Evolutionary conservation across 2,113 vertebrate species (phyloP), one percentile per base, ranked within the genome.

Genomic region (Phrynosoma platyrhinos): DNA sequence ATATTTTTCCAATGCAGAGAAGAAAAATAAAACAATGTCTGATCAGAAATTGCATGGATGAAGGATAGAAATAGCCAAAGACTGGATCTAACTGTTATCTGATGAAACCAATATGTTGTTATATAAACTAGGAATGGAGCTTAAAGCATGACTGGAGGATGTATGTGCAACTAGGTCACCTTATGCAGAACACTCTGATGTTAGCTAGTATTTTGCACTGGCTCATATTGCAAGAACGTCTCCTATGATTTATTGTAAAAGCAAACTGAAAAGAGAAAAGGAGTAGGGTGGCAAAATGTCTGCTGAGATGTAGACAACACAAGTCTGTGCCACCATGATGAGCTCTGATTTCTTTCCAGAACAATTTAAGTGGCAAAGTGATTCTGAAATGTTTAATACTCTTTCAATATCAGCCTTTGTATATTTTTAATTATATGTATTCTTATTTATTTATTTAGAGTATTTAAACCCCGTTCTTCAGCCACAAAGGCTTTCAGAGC

Each of bases 121-220:
- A 94, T 90, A 94, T 95, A 95, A 96, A 96, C 95, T 93, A 95
- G 88, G 85, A 91, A 91, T 89, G 89, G 92, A 93, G 94, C 92
- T 94, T 85, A 68, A 82, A 88, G 83, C 85, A 90, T 32, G 71
- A 93, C 92, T 95, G 94, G 91, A 92, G 93, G 94, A 94, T 94
- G 94, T 94, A 95, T 94, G 93, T 84, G 80, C 93, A 95, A 94
- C 93, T 95, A 93, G 94, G 94, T 95, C 94, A 94, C 93, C 93
- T 94, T 96, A 95, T 94, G 94, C 93, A 93, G 91, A 92, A 90
- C 32, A 93, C 95, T 92, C 94, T 93, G 92, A 95, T 94, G 93
- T 94, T 93, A 94, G 92, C 92, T 94, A 92, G 91, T 93, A 94
- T 95, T 94, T 93, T 94, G 93, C 89, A 94, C 92, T 2, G 0